Base-by-base conservation (phyloP, 2,797 vertebrate genomes). In the Rhodeus uyekii region DNA sequence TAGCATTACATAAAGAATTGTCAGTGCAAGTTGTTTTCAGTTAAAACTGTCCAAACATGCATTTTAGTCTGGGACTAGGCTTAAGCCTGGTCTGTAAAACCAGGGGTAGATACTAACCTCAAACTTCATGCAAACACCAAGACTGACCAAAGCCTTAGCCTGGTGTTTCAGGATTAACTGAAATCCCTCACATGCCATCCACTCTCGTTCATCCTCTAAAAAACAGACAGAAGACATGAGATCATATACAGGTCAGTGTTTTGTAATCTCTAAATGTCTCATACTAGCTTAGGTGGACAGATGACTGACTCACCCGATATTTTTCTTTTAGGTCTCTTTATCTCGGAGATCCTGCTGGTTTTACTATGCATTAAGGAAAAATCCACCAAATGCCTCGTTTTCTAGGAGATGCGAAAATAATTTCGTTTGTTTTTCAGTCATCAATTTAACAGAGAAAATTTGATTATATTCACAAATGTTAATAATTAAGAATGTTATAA, bases 181-280 rank as follows among this genome's bases (percentile, higher is more conserved):
- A 90, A 99, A 98, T 1, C 95, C 97, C 90, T 99, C 97, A 44
- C 96, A 97, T 75, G 97, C 36, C 78, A 93, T 93, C 97, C 97
- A 98, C 69, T 93, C 89, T 78, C 88, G 91, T 5, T 90, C 92
- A 58, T 77, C 73, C 75, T 94, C 97, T 97, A 88, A 63, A 18
- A 75, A 61, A 77, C 18, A 50, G 18, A 72, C 7, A 73, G 18
- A 78, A 80, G 1, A 76, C 73, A 69, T 3, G 8, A 80, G 2
- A 55, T 53, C 71, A 73, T 14, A 16, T 32, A 73, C 24, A n/a
- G 3, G 13, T 34, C 39, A 16, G 27, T 27, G 8, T 24, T 39
- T 44, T 13, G 5, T 0, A 22, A 24, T n/a, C n/a, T 38, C 32
- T 2, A 32, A 48, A 48, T 22, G 27, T 48, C 24, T 22, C 10